Conservation (phyloP, 2,797 vertebrate genomes). For the Cossypha dichroa region DNA sequence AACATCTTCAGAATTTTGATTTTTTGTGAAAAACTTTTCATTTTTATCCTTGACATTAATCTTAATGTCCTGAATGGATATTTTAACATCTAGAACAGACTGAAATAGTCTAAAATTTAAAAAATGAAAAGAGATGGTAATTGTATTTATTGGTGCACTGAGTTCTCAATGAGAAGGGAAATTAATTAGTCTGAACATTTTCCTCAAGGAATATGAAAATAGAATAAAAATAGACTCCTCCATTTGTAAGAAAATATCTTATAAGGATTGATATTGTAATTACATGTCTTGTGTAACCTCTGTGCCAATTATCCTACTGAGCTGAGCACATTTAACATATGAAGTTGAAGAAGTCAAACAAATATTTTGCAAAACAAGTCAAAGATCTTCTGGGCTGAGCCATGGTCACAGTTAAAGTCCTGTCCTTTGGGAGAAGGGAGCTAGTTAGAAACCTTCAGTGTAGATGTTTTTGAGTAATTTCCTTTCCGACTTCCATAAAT, state of each 20-base stretch:
- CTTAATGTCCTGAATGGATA: not conserved
- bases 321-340: not conserved
- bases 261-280: not conserved
- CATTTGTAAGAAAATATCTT: slow-evolving; percentile 5
- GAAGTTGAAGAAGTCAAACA: not conserved
- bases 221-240: slow-evolving; percentile 1
- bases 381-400: slow-evolving; percentile 25
- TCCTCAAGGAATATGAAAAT: not conserved
- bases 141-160: not conserved
- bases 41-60: not conserved
- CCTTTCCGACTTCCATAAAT: slow-evolving; percentile 57
- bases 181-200: slow-evolving; percentile 16
- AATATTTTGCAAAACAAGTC: slow-evolving; percentile 29
- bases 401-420: not conserved
- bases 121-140: not conserved
- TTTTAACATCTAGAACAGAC: not conserved
- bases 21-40: not conserved
- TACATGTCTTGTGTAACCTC: not conserved
- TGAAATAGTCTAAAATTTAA: not conserved
- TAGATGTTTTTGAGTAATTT: slow-evolving; percentile 26
- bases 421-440: not conserved
- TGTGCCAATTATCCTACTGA: not conserved
- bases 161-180: not conserved
- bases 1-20: not conserved
- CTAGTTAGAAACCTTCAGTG: not conserved